Evolutionary conservation across 2,888 invertebrate species (phyloP).

Genomic region (Dolichopus griseipennis): DNA sequence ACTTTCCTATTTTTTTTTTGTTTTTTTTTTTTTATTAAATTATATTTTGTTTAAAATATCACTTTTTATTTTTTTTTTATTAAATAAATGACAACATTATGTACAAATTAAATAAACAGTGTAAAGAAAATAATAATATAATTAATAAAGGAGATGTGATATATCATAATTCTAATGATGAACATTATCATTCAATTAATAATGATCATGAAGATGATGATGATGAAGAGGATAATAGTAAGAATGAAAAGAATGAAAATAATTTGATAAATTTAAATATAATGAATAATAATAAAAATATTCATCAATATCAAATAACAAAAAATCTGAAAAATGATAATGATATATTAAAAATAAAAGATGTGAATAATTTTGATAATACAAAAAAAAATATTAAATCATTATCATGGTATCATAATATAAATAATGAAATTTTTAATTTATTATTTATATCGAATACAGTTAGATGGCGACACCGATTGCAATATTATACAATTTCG

Average conservation of each 20-base stretch:
- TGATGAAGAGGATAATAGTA: not conserved
- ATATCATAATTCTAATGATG: not conserved
- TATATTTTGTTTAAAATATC: not conserved
- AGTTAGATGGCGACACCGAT: not conserved
- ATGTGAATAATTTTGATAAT: not conserved
- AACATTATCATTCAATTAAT: not conserved
- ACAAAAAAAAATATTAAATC: too few species aligned
- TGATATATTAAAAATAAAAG: not conserved
- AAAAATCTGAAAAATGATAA: not conserved
- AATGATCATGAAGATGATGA: not conserved
- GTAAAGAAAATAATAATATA: not conserved
- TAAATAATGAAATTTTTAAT: not conserved
- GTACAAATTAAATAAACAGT: not conserved
- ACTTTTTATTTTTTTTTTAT: not conserved
- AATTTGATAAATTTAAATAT: too few species aligned
- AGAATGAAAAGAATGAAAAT: not conserved
- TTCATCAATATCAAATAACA: not conserved
- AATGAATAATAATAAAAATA: not conserved
- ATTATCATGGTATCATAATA: not conserved
- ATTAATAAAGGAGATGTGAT: not conserved
- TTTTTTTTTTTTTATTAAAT: not conserved
- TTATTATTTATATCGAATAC: slow-evolving; percentile 4
- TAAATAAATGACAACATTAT: slow-evolving; percentile 3
- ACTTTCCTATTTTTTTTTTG: too few species aligned
- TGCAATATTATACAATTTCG: not conserved